Evolutionary conservation across 37 sponge, comb jelly and placozoan species (phyloP).

Genomic region (Cliona cf. orientalis): DNA sequence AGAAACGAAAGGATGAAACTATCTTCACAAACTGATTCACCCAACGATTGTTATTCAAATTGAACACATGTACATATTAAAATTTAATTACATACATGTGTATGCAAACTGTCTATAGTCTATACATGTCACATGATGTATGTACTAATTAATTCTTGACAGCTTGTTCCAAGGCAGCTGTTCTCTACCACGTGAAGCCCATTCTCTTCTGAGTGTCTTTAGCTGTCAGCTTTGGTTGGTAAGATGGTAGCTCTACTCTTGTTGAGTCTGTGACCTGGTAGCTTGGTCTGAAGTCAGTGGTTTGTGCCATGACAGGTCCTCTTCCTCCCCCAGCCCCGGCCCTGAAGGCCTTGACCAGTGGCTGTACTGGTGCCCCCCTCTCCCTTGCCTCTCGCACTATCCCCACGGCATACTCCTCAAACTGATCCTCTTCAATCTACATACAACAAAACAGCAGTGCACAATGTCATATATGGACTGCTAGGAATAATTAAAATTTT

Average conservation of each 20-base stretch:
- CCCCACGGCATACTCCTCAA: slow-evolving; percentile 68
- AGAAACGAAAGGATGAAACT: slow-evolving; percentile 90
- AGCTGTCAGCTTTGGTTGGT: slow-evolving; percentile 22
- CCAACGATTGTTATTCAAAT: neutral
- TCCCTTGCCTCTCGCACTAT: slow-evolving; percentile 59
- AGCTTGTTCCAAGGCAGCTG: neutral
- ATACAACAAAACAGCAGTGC: neutral
- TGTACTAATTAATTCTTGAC: too few species aligned
- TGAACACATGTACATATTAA: too few species aligned
- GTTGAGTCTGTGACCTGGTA: slow-evolving; percentile 67
- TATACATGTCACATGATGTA: too few species aligned
- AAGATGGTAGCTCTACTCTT: slow-evolving; percentile 73
- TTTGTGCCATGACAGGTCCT: slow-evolving; percentile 56
- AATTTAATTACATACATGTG: too few species aligned
- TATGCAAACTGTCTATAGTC: too few species aligned
- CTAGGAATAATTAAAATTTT: too few species aligned
- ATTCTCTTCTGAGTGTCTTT: slow-evolving; percentile 77
- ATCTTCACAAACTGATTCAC: slow-evolving; percentile 65
- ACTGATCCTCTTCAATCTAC: slow-evolving; percentile 77
- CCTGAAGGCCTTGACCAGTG: slow-evolving; percentile 40
- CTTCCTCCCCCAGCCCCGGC: slow-evolving; percentile 65
- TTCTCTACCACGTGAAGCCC: slow-evolving; percentile 73
- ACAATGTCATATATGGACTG: too few species aligned
- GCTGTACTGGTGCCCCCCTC: slow-evolving; percentile 33
- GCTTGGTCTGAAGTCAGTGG: slow-evolving; percentile 72